A percentile compares a stretch with the other conserved stretches of the same genome.
Evolutionary conservation across 2,888 invertebrate genomes (phyloP).

Genomic region (Antheraea assamensis): DNA sequence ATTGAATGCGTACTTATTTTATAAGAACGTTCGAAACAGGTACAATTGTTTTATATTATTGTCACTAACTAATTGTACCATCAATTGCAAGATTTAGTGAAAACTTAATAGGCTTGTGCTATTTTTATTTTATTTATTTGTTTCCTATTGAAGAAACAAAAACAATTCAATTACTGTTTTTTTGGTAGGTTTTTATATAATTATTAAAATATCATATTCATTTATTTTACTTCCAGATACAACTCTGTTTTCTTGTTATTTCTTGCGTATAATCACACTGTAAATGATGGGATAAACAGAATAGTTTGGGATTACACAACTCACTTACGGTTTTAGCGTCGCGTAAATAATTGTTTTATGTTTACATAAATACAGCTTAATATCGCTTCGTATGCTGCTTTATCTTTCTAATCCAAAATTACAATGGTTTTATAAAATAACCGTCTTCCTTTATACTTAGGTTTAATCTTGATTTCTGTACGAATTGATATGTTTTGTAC

Average conservation of each 20-base stretch:
- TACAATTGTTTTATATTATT: too few species aligned
- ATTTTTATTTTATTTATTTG: too few species aligned
- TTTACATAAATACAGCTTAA: conserved; percentile 1
- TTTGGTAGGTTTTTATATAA: background rate
- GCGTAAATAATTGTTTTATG: conserved; percentile 7
- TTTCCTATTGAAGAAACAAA: too few species aligned
- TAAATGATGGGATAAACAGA: conserved; percentile 24
- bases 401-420: background rate
- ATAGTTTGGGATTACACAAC: conserved; percentile 23
- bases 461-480: background rate
- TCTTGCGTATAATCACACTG: conserved; percentile 23
- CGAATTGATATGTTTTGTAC: too few species aligned
- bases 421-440: background rate
- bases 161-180: too few species aligned
- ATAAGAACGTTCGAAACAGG: background rate
- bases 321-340: conserved; percentile 12
- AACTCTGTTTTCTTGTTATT: conserved; percentile 8
- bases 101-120: too few species aligned
- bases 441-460: background rate
- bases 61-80: too few species aligned
- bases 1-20: background rate
- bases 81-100: too few species aligned
- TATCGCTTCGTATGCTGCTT: background rate
- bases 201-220: background rate
- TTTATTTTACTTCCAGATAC: background rate